Conservation (phyloP, 53 echinoderm and acorn worm genomes). For the Mesocentrotus franciscanus region DNA sequence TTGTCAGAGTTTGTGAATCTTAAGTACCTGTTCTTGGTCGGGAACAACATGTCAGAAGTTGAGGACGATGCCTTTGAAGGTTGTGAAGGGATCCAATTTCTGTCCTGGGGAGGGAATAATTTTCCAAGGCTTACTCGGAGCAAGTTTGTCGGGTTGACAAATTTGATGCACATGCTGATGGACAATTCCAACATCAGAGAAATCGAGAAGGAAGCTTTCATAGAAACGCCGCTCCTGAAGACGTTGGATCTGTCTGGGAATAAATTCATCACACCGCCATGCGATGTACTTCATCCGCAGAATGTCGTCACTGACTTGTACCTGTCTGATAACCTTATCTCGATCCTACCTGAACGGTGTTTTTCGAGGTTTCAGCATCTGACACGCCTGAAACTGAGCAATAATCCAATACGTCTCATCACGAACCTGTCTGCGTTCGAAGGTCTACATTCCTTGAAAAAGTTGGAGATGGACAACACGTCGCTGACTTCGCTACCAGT, state of each 20-base stretch:
- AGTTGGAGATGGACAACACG: slow-evolving; percentile 18
- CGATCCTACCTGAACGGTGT: background rate
- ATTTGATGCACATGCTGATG: slow-evolving; percentile 17
- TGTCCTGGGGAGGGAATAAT: slow-evolving; percentile 31
- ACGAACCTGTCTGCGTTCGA: background rate
- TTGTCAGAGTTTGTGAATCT: slow-evolving; percentile 57
- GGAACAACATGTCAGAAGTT: background rate
- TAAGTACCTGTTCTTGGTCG: slow-evolving; percentile 34
- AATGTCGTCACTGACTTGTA: slow-evolving; percentile 35
- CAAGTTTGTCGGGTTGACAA: background rate
- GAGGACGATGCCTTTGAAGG: slow-evolving; percentile 44
- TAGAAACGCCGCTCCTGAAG: background rate
- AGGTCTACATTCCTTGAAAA: slow-evolving; percentile 30
- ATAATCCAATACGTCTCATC: slow-evolving; percentile 28
- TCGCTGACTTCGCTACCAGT: slow-evolving; percentile 19
- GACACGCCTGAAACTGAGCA: background rate
- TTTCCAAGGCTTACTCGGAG: background rate
- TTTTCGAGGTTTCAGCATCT: background rate
- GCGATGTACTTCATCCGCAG: background rate
- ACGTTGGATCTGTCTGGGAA: slow-evolving; percentile 35
- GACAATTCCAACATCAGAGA: background rate
- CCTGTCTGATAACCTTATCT: slow-evolving; percentile 7
- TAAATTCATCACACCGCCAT: slow-evolving; percentile 17
- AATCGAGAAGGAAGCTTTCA: slow-evolving; percentile 4
- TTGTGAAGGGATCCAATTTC: background rate